These are phyloP conservation scores for Myotis yumanensis DNA, from an alignment of 2,113 vertebrate genomes.

Conservation along the genomic window DNA sequence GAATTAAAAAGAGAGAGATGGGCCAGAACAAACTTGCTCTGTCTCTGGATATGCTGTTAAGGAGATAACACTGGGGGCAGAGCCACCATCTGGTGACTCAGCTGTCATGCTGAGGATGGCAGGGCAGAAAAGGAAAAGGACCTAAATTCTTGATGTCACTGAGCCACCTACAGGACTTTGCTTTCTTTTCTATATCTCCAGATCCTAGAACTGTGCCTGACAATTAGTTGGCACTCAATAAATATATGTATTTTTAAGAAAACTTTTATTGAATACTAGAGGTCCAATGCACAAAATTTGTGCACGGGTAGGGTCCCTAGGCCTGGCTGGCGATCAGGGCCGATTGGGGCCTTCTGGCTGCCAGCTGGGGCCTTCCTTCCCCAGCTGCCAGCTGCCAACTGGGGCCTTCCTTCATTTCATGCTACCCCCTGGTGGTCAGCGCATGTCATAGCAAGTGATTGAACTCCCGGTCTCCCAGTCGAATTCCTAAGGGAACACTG, in stretches of 20 bases:
- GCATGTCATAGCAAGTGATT: too few relatives aligned
- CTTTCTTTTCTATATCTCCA: neutral
- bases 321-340: too few relatives aligned
- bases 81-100: neutral
- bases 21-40: neutral
- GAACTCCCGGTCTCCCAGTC: too few relatives aligned
- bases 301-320: too few relatives aligned
- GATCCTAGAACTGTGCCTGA: neutral
- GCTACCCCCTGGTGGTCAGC: too few relatives aligned
- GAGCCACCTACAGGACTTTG: neutral
- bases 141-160: neutral
- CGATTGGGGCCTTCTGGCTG: too few relatives aligned
- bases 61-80: neutral
- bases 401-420: too few relatives aligned
- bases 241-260: neutral
- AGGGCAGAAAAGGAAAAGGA: neutral
- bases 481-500: too few relatives aligned
- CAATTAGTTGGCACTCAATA: neutral
- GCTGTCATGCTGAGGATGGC: neutral
- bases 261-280: neutral
- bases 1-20: neutral
- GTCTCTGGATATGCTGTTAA: neutral
- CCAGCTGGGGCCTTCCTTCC: too few relatives aligned
- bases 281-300: too few relatives aligned
- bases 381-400: too few relatives aligned